Base-by-base conservation (phyloP, 2,797 vertebrate genomes). In the Sardinella longiceps region DNA sequence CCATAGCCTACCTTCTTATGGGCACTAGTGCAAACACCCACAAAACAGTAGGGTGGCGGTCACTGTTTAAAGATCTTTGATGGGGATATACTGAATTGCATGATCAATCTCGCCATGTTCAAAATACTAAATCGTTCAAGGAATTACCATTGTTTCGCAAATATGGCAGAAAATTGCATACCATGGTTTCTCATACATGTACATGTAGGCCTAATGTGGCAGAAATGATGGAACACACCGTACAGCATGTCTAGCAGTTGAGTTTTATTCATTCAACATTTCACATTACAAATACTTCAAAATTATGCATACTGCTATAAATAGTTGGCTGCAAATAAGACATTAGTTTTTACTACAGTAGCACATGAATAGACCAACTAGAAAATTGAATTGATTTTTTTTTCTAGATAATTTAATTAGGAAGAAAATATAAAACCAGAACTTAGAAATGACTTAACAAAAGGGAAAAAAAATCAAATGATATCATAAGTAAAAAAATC, bases 281-380 rank as follows among this genome's bases (percentile, higher is more conserved):
- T 99, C 97, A 99, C 98, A 97, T 98, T 99, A 99, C 98, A 99
- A 99, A 99, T 99, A 99, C 98, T 99, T 99, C 97, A 98, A 99
- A 99, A 99, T 97, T 98, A 99, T 97, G 98, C 97, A 98, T 99
- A 99, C 98, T 97, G 97, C 98, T 99, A 98, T 98, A 99, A 99
- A 99, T 97, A 99, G 97, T 99, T 97, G 98, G 98, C 98, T 97
- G 98, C 98, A 99, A 99, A 99, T 98, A 97, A 98, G 97, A 94
- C 95, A 91, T 93, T 96, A 95, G 97, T 94, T 95, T 95, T 95
- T 96, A 97, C 96, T 98, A 96, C 97, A 97, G 96, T 98, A 98
- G 95, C 96, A 97, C 96, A 96, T 96, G 97, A 97, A 98, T 97
- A 98, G 98, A 99, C 97, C 96, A 98, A 98, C 97, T 98, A 97